A percentile compares a stretch with the other conserved stretches of the same genome.
phyloP scores from a whole-genome alignment of 1,140 invertebrate species.

The Euwallacea fornicatus region DNA sequence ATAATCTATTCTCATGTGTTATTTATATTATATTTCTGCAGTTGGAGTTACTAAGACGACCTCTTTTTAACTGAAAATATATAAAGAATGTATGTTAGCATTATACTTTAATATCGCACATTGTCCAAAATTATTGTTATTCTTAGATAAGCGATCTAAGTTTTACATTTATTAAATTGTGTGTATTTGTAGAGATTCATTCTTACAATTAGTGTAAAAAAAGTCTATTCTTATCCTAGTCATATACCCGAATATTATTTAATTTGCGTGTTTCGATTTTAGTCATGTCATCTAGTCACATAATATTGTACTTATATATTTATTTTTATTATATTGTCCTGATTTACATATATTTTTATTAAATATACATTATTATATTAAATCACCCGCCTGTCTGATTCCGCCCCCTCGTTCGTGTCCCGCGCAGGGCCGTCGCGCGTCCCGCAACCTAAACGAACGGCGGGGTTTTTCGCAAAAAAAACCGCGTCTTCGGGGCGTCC shows the following conservation, averaged over 20 bases:
- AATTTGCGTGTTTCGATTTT: slow-evolving; percentile 30
- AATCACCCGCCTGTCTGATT: slow-evolving; percentile 17
- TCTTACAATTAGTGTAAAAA: slow-evolving; percentile 31
- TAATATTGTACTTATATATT: slow-evolving; percentile 35
- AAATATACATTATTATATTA: slow-evolving; percentile 41
- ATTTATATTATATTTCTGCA: slow-evolving; percentile 44
- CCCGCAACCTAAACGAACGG: no score
- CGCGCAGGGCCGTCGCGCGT: no score
- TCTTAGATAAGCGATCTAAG: slow-evolving; percentile 40
- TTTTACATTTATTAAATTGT: slow-evolving; percentile 41
- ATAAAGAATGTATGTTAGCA: slow-evolving; percentile 39
- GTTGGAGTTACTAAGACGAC: slow-evolving; percentile 32
- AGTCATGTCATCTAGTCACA: slow-evolving; percentile 39
- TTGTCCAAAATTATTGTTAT: slow-evolving; percentile 42
- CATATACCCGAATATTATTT: slow-evolving; percentile 31
- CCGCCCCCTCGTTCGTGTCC: no score
- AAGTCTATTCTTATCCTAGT: slow-evolving; percentile 39
- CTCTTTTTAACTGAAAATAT: slow-evolving; percentile 37
- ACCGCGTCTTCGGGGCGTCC: no score
- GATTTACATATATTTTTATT: slow-evolving; percentile 40
- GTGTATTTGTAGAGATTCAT: slow-evolving; percentile 41
- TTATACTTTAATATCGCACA: slow-evolving; percentile 42
- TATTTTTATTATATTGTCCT: slow-evolving; percentile 35
- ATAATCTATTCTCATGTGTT: slow-evolving; percentile 49
- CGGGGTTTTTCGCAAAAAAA: no score